Evolutionary conservation across 2,797 vertebrate genomes (phyloP), one percentile per base, ranked within the genome.

Genomic region (Galagoides demidoff): DNA sequence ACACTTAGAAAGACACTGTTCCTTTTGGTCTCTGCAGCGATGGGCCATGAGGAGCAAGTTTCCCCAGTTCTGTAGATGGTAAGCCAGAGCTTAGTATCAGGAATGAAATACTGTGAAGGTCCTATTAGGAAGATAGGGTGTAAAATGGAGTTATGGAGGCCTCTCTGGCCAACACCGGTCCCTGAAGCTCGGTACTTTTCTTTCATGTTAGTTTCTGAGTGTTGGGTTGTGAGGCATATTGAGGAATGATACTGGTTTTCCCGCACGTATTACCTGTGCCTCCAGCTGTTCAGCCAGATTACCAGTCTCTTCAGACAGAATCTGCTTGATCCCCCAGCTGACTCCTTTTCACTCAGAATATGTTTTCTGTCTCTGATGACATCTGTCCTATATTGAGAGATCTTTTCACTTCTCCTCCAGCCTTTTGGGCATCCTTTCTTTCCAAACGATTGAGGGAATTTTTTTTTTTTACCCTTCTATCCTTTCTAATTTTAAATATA

Each of bases 391-490:
- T 16, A 43, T 64, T 52, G 29, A 85, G 37, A 61, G 7, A 1
- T 31, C 14, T 95, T 90, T 93, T 83, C 81, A 74, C 37, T 76
- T 92, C 34, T 49, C 55, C n/a, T 61, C 27, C 22, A 39, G 43
- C 23, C 37, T 43, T 43, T 31, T 92, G 25, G 43, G 10, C 7
- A 49, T 93, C 43, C 39, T 95, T 90, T 78, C 59, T 92, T 10
- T 83, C 20, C n/a, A 43, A 25, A 89, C 29, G 4, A 71, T 66
- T 52, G 68, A 19, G 85, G 13, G 68, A 1, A 71, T 92, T 89
- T 43, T 92, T 89, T 92, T 89, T 93, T 82, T 92, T 85, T 83
- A 29, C 9, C 45, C 61, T 85, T 78, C 31, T 85, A 31, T 85
- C 31, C 84, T 82, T 78, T 92, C 25, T 49, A 93, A 88, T 59